Conservation (phyloP, 2,113 vertebrate species). For the Elgaria multicarinata region DNA sequence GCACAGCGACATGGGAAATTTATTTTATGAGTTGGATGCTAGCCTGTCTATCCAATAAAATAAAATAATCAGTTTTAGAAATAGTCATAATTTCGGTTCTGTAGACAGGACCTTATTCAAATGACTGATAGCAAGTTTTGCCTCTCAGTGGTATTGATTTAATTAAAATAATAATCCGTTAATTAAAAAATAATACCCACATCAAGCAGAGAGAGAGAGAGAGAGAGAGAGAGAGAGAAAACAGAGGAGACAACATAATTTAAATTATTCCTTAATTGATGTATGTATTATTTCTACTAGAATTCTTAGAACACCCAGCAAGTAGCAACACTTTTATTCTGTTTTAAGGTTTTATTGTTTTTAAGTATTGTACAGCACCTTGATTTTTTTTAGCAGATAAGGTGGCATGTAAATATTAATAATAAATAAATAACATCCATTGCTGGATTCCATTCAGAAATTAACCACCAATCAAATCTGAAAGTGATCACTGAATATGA, state of each 20-base stretch:
- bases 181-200: no score
- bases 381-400: no score
- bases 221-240: background rate
- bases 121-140: background rate
- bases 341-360: background rate
- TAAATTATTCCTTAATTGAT: conserved; percentile 2
- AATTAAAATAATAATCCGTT: background rate
- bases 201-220: background rate
- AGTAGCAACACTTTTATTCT: background rate
- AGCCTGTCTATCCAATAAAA: conserved; percentile 3
- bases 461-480: background rate
- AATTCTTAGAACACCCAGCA: background rate
- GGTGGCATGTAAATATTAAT: no score
- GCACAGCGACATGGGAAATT: background rate
- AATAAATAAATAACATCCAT: no score
- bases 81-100: background rate
- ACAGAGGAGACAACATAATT: background rate
- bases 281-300: background rate
- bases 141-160: background rate
- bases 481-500: background rate
- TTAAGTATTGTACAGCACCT: no score
- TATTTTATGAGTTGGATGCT: conserved; percentile 1
- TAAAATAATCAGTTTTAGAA: background rate
- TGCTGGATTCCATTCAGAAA: background rate
- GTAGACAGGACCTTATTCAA: background rate